Evolutionary conservation across 2,113 vertebrate genomes (phyloP).

Genomic region (Eublepharis macularius): DNA sequence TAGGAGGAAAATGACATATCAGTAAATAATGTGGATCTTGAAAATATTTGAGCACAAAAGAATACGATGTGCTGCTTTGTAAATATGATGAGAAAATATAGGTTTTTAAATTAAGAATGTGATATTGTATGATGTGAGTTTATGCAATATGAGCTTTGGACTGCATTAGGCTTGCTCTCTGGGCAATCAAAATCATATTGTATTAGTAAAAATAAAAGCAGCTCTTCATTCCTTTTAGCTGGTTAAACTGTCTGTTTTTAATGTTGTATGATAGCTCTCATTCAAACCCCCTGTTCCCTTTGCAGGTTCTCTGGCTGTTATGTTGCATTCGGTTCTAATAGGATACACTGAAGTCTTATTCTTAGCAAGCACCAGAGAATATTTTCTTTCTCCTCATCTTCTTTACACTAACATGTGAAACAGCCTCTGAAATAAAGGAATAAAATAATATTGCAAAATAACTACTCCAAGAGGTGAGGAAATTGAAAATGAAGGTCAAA

Average conservation of each 20-base stretch:
- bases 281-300: slow-evolving; percentile 7
- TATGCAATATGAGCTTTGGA: neutral
- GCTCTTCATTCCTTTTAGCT: slow-evolving; percentile 15
- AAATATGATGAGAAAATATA: neutral
- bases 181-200: slow-evolving; percentile 38
- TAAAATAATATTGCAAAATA: neutral
- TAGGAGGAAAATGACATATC: neutral
- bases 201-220: slow-evolving; percentile 24
- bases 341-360: neutral
- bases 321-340: slow-evolving; percentile 39
- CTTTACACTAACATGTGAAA: neutral
- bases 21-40: neutral
- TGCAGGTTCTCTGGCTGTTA: slow-evolving; percentile 19
- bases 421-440: neutral
- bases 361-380: neutral
- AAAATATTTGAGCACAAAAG: neutral
- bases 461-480: neutral
- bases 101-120: neutral
- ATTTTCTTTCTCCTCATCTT: slow-evolving; percentile 22
- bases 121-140: slow-evolving; percentile 13
- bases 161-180: slow-evolving; percentile 12
- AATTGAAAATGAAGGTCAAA: neutral
- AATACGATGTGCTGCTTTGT: neutral
- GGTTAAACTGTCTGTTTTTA: slow-evolving; percentile 23
- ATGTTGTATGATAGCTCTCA: neutral